These are phyloP conservation scores for Spermophilus dauricus DNA, from an alignment of 2,113 vertebrate genomes.

Conservation along the genomic window DNA sequence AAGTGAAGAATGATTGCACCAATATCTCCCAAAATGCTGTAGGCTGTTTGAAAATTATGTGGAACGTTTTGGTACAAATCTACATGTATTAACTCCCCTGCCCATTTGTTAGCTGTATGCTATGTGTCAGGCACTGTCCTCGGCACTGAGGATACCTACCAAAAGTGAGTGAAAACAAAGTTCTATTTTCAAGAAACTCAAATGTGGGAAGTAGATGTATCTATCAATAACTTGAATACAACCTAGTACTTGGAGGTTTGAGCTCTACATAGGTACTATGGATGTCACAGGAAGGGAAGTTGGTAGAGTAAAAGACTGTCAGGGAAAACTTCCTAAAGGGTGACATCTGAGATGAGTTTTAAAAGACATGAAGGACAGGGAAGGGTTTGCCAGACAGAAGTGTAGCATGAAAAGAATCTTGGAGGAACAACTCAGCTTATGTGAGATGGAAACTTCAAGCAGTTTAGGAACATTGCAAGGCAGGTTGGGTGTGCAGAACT, in stretches of 20 bases:
- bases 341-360: background rate
- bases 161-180: background rate
- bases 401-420: background rate
- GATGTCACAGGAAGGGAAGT: background rate
- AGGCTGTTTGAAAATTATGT: background rate
- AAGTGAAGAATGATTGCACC: slow-evolving; percentile 62
- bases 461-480: background rate
- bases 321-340: background rate
- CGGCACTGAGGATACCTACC: background rate
- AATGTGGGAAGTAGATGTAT: background rate
- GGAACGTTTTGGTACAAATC: background rate
- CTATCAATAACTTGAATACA: background rate
- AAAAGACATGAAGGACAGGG: background rate
- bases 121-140: background rate
- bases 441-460: background rate
- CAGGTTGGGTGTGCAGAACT: background rate
- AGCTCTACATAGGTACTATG: background rate
- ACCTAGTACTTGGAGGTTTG: too few species aligned
- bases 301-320: background rate
- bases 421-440: background rate
- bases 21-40: slow-evolving; percentile 28
- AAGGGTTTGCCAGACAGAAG: background rate
- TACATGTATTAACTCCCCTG: background rate
- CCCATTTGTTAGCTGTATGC: background rate
- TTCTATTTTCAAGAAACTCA: background rate